Base-by-base conservation (phyloP, 1,140 invertebrate species). In the Patella vulgata region DNA sequence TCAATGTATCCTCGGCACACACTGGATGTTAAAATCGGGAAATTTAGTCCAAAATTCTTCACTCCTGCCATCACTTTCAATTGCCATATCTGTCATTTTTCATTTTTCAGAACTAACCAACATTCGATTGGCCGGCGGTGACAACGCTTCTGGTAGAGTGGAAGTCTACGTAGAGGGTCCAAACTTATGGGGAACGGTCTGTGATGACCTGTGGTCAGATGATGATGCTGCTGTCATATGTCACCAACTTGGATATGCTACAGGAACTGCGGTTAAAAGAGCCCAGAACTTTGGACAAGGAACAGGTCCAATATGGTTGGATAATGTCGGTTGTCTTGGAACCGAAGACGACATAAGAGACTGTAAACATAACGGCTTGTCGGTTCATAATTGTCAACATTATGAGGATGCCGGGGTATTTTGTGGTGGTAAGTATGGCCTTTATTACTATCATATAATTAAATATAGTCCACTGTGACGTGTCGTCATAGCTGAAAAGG, bases 371-470 rank as follows among this genome's bases (percentile, higher is more conserved):
- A 70, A 48, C n/a, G 52, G 46, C 0, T 68, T 69, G 61, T 64
- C 66, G 0, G 31, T 23, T 3, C 72, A 70, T 56, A 75, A 78
- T 50, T 78, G 76, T 66, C 61, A 56, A 2, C 76, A 78, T 59
- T 44, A 53, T 11, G 74, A 78, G 40, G 76, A 78, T 61, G 76
- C 72, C 0, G 71, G 75, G 1, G 71, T 76, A 2, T 64, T 71
- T 14, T 76, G 74, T 48, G 14, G 14, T 8, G 33, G 33, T 36
- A 36, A 36, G 33, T n/a, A n/a, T n/a, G n/a, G n/a, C n/a, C n/a
- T n/a, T n/a, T n/a, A n/a, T n/a, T n/a, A n/a, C n/a, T n/a, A n/a
- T n/a, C n/a, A n/a, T n/a, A n/a, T n/a, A n/a, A n/a, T n/a, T n/a
- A n/a, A n/a, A n/a, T n/a, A n/a, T n/a, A n/a, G n/a, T n/a, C n/a